Conservation (phyloP, 1,140 invertebrate species). For the Magallana angulata region DNA sequence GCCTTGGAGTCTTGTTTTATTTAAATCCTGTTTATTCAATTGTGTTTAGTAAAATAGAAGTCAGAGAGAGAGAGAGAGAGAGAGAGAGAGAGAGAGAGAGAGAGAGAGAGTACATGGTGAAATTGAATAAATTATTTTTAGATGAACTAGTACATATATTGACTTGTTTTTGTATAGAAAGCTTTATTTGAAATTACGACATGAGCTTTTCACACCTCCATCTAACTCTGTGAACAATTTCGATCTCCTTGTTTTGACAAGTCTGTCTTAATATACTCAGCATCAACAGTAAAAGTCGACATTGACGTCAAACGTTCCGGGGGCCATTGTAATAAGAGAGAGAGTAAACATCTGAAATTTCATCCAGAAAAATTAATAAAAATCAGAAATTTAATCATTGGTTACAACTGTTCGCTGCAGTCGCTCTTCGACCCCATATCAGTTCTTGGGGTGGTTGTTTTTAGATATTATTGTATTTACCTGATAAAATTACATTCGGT, state of each 20-base stretch:
- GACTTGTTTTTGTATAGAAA: no score
- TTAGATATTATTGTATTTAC: no score
- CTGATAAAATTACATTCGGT: not conserved
- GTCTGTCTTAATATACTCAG: not conserved
- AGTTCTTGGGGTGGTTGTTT: not conserved
- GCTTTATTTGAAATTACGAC: not conserved
- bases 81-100: conserved; percentile 20
- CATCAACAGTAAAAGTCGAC: not conserved
- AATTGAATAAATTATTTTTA: not conserved
- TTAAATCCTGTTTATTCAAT: no score
- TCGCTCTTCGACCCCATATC: not conserved
- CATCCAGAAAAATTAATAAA: conserved; percentile 32
- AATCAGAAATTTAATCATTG: not conserved
- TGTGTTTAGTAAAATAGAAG: no score
- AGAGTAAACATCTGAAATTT: not conserved
- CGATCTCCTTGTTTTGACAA: not conserved
- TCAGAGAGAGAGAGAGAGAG: no score
- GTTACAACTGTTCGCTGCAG: not conserved
- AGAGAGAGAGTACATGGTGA: conserved; percentile 4
- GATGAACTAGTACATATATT: no score
- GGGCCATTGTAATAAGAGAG: not conserved
- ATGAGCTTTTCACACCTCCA: not conserved
- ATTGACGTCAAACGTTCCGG: not conserved
- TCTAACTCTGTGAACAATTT: not conserved
- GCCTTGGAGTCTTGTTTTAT: no score